Percentiles rank a stretch among this genome's conserved stretches.
Evolutionary conservation across 2,113 vertebrate genomes (phyloP).

Genomic region (Vanacampus margaritifer): DNA sequence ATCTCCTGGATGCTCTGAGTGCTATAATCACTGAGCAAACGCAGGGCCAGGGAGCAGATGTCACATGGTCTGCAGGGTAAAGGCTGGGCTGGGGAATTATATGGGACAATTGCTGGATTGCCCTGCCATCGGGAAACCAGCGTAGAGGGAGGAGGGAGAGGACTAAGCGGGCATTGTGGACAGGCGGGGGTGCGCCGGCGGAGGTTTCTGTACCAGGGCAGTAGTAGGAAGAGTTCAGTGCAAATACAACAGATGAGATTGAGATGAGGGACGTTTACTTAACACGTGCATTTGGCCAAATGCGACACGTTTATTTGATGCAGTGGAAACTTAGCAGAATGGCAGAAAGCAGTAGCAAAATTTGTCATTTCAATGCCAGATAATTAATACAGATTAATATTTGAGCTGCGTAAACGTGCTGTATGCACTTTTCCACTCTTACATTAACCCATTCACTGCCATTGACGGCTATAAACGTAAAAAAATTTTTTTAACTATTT

Average conservation of each 20-base stretch:
- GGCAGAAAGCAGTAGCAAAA: too few relatives aligned
- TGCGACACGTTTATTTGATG: constrained; percentile 12
- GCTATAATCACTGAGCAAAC: constrained; percentile 72
- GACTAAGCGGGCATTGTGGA: constrained; percentile 7
- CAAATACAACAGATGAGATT: constrained; percentile 36
- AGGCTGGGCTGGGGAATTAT: constrained; percentile 70
- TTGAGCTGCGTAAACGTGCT: too few relatives aligned
- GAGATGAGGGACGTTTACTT: constrained; percentile 17
- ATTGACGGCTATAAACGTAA: too few relatives aligned
- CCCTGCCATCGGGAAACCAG: constrained; percentile 45
- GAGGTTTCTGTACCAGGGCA: constrained; percentile 24
- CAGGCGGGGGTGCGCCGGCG: not conserved
- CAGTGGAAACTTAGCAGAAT: not conserved
- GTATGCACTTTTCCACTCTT: too few relatives aligned
- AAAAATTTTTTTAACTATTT: too few relatives aligned
- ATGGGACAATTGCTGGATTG: constrained; percentile 66
- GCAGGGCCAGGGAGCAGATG: constrained; percentile 69
- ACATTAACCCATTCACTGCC: too few relatives aligned
- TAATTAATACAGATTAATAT: not conserved
- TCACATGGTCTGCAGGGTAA: constrained; percentile 70
- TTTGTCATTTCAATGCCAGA: not conserved
- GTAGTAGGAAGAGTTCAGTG: constrained; percentile 29
- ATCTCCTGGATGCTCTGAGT: constrained; percentile 73
- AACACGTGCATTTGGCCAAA: not conserved
- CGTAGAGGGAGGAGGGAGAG: constrained; percentile 18